A percentile compares a stretch with the other conserved stretches of the same genome.
Conservation (phyloP, 2,888 invertebrate species). For the Leptopilina drosophilae region DNA sequence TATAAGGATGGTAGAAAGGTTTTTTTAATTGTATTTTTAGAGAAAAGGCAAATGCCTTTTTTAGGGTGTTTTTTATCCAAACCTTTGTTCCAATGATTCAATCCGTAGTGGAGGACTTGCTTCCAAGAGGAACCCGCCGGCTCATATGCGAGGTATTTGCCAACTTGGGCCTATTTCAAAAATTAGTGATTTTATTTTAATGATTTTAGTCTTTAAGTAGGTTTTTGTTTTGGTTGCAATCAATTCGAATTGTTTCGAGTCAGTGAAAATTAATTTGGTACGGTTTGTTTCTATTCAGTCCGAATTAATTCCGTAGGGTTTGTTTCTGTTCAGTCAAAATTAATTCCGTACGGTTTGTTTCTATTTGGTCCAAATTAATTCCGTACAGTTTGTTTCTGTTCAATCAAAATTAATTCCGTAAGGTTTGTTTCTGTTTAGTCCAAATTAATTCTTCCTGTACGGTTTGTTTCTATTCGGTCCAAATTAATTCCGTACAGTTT, state of each 20-base stretch:
- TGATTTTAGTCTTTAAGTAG: no score
- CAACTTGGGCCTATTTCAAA: conserved; percentile 5
- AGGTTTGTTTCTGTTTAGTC: no score
- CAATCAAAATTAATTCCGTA: no score
- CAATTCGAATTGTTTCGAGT: background rate
- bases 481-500: no score
- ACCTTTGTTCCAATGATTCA: background rate
- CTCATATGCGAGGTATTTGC: conserved; percentile 18
- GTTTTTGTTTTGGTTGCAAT: no score
- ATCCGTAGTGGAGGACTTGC: conserved; percentile 38
- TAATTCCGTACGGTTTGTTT: background rate
- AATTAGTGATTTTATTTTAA: background rate
- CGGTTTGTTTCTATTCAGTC: background rate
- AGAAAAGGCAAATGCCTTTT: conserved; percentile 5
- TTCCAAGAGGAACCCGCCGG: conserved; percentile 46
- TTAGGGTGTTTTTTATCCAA: background rate
- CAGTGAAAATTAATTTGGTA: background rate
- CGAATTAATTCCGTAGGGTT: no score
- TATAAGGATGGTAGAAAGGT: background rate
- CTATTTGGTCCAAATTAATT: no score
- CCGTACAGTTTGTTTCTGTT: no score
- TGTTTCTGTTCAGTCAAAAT: background rate
- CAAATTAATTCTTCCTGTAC: background rate
- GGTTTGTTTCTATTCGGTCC: background rate
- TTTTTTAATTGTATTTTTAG: background rate